Conservation (phyloP, 2,888 invertebrate species). For the Cryptocephalus primarius region DNA sequence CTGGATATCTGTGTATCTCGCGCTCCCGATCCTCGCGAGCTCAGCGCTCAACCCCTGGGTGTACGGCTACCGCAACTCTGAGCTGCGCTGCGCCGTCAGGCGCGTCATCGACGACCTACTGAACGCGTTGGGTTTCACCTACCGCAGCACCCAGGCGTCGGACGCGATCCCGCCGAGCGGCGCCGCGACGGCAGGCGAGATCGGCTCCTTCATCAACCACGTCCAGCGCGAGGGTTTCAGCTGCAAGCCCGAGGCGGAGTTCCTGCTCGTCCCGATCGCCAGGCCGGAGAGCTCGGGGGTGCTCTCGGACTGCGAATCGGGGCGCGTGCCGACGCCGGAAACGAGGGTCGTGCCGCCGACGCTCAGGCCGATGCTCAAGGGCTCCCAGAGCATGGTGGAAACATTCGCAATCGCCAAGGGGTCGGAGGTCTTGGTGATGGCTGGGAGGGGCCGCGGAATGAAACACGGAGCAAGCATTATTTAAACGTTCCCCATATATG, state of each 20-base stretch:
- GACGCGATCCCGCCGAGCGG: conserved; percentile 31
- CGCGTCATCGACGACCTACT: conserved; percentile 44
- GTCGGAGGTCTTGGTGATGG: conserved; percentile 29
- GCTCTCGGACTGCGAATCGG: conserved; percentile 16
- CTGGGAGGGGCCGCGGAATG: conserved; percentile 23
- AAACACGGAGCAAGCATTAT: conserved; percentile 31
- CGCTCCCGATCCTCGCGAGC: conserved; percentile 47
- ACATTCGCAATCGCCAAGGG: conserved; percentile 30
- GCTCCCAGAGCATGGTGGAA: conserved; percentile 33
- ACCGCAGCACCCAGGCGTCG: conserved; percentile 27
- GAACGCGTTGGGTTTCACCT: conserved; percentile 34
- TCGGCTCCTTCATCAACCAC: conserved; percentile 32
- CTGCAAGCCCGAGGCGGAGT: conserved; percentile 28
- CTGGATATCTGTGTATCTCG: conserved; percentile 45
- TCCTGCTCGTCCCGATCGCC: conserved; percentile 33
- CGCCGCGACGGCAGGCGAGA: conserved; percentile 34
- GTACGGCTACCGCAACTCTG: conserved; percentile 52
- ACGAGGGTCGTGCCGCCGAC: conserved; percentile 22
- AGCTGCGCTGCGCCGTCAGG: conserved; percentile 47
- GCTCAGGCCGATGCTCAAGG: conserved; percentile 17
- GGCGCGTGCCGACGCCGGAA: conserved; percentile 15
- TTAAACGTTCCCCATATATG: conserved; percentile 9
- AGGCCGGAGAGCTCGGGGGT: conserved; percentile 32
- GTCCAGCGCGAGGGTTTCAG: conserved; percentile 24
- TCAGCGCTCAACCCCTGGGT: conserved; percentile 54